Conservation (phyloP, 1,140 invertebrate species). For the Hyles euphorbiae region DNA sequence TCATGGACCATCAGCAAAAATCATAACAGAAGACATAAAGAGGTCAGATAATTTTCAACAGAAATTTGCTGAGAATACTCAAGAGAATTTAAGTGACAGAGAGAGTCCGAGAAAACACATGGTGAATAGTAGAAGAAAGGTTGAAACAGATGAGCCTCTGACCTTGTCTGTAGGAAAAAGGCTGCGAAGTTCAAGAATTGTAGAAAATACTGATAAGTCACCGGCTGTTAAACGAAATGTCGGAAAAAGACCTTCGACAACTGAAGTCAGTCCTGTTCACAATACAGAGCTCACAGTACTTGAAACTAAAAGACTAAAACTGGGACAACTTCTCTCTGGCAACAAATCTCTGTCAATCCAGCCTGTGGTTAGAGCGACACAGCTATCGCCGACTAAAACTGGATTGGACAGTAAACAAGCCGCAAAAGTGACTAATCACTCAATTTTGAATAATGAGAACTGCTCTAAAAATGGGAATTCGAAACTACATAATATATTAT, state of each 20-base stretch:
- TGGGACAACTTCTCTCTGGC: conserved; percentile 55
- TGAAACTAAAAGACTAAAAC: conserved; percentile 66
- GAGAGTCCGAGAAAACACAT: conserved; percentile 39
- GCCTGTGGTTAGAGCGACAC: conserved; percentile 41
- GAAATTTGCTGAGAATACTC: conserved; percentile 38
- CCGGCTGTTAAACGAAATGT: conserved; percentile 35
- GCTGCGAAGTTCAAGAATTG: conserved; percentile 57
- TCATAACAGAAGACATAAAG: conserved; percentile 64
- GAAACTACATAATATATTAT: conserved; percentile 67
- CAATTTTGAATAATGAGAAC: conserved; percentile 62
- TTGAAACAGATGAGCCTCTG: conserved; percentile 24
- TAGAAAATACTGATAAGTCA: conserved; percentile 51
- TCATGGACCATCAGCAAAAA: conserved; percentile 70
- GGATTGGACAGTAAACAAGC: conserved; percentile 42
- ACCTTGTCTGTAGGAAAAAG: conserved; percentile 50
- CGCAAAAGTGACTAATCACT: conserved; percentile 45
- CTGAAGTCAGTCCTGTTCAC: conserved; percentile 39
- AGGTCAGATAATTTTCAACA: conserved; percentile 34
- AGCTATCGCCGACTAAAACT: conserved; percentile 37
- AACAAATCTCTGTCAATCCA: conserved; percentile 60
- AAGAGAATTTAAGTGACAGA: conserved; percentile 43
- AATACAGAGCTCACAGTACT: conserved; percentile 50
- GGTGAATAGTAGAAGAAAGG: conserved; percentile 49
- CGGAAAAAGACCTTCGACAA: conserved; percentile 45
- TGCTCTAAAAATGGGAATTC: conserved; percentile 71